phyloP scores from a whole-genome alignment of 2,797 vertebrate species.

The Peromyscus eremicus region DNA sequence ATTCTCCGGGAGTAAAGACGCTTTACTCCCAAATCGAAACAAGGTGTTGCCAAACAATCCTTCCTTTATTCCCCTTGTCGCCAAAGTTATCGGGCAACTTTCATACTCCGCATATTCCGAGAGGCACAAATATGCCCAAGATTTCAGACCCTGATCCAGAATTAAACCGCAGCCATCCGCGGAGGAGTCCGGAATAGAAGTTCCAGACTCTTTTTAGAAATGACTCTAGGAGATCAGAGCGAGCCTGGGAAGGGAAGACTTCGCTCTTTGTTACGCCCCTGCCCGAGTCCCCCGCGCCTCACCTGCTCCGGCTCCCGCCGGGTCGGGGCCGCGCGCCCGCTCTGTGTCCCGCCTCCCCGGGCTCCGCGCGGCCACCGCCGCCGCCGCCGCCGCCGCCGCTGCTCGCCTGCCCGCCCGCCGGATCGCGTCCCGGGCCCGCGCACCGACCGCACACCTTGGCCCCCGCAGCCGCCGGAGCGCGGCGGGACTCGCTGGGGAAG shows the following conservation, averaged over 20 bases:
- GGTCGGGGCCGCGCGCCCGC: slow-evolving; percentile 67
- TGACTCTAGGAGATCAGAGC: background rate
- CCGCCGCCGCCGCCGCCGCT: slow-evolving; percentile 59
- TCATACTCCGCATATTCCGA: background rate
- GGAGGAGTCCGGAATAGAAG: background rate
- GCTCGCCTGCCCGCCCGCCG: slow-evolving; percentile 77
- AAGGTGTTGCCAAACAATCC: slow-evolving; percentile 50
- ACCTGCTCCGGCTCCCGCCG: slow-evolving; percentile 75
- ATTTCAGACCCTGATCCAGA: background rate
- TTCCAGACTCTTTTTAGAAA: background rate
- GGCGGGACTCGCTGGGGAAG: slow-evolving; percentile 20
- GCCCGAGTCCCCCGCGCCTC: slow-evolving; percentile 67
- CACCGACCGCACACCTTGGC: slow-evolving; percentile 70
- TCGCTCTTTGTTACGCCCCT: slow-evolving; percentile 48
- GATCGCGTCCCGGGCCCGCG: slow-evolving; percentile 89
- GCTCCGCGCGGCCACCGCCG: slow-evolving; percentile 76
- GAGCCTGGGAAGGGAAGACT: background rate
- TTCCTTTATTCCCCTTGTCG: slow-evolving; percentile 16
- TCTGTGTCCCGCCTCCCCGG: slow-evolving; percentile 70
- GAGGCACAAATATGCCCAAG: background rate
- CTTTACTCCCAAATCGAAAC: slow-evolving; percentile 69
- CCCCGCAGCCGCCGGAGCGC: background rate
- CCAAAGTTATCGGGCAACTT: slow-evolving; percentile 45
- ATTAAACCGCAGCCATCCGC: background rate
- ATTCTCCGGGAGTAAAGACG: slow-evolving; percentile 75